Base-by-base conservation (phyloP, 2,888 invertebrate species). In the Lycaena phlaeas region DNA sequence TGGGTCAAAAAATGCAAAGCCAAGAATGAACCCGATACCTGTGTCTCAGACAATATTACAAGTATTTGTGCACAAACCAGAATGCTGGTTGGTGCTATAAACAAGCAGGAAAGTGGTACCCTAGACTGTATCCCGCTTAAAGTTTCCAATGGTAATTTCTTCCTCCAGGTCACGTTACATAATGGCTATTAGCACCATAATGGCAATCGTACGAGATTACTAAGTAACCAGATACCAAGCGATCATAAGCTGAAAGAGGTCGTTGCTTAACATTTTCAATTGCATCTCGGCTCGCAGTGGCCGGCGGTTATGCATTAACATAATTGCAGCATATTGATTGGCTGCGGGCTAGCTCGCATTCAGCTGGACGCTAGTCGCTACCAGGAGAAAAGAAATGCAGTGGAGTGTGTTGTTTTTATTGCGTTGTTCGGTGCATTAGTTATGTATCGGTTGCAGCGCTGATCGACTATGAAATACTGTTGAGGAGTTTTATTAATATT, bases 301-400 rank as follows among this genome's bases (percentile, higher is more conserved):
- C 71, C 67, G 61, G 61, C 65, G 73, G 75, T 69, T 61, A 54
- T 68, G 64, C 76, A 82, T 82, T 82, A 79, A 64, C 81, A 81
- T 82, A 82, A 82, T 82, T 79, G 81, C 76, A 68, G 63, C 58
- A 64, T 73, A 79, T 81, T 81, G 81, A 82, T 81, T 82, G 78
- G 71, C 67, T 64, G 64, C 64, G 55, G 61, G 56, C 61, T 48
- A 43, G 47, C 48, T 22, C 42, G 49, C 50, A 42, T 50, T 53
- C 38, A 22, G 38, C 59, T 58, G 59, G 57, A 52, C 55, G 58
- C 55, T 57, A 56, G 57, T 52, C 55, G 58, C 55, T 57, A 56
- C 59, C 42, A 51, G 44, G 45, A 42, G 51, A 48, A 57, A 54
- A 57, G 49, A 28, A 48, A 38, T 41, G 42, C 49, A 37, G 48